phyloP scores from a whole-genome alignment of 2,888 invertebrate genomes.

The Chrysolina americana region DNA sequence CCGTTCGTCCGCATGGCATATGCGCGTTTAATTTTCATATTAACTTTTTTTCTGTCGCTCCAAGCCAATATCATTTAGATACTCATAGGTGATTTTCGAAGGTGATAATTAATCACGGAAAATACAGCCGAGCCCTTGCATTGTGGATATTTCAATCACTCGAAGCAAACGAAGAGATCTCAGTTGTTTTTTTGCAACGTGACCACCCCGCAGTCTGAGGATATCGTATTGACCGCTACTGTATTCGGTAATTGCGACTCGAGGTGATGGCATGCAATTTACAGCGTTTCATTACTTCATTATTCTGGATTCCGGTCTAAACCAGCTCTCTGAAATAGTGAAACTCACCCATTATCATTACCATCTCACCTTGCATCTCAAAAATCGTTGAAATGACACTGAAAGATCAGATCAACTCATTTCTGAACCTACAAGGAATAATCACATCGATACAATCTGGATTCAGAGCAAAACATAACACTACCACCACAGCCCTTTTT shows the following conservation, averaged over 20 bases:
- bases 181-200: slow-evolving; percentile 12
- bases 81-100: slow-evolving; percentile 57
- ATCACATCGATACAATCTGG: too few relatives aligned
- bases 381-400: too few relatives aligned
- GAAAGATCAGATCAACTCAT: too few relatives aligned
- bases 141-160: slow-evolving; percentile 30
- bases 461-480: too few relatives aligned
- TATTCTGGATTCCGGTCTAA: not conserved
- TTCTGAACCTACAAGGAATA: too few relatives aligned
- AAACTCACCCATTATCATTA: too few relatives aligned
- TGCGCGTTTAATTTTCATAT: slow-evolving; percentile 65
- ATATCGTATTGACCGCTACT: slow-evolving; percentile 13
- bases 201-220: slow-evolving; percentile 19
- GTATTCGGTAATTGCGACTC: slow-evolving; percentile 9
- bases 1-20: slow-evolving; percentile 66
- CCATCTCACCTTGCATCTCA: too few relatives aligned
- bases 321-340: too few relatives aligned
- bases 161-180: slow-evolving; percentile 3
- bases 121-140: not conserved
- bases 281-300: not conserved
- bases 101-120: slow-evolving; percentile 57
- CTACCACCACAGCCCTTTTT: too few relatives aligned
- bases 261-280: slow-evolving; percentile 1
- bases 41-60: slow-evolving; percentile 55
- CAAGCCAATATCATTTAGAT: slow-evolving; percentile 59